phyloP scores from a whole-genome alignment of 2,113 vertebrate genomes.

The Baryphthengus martii region DNA sequence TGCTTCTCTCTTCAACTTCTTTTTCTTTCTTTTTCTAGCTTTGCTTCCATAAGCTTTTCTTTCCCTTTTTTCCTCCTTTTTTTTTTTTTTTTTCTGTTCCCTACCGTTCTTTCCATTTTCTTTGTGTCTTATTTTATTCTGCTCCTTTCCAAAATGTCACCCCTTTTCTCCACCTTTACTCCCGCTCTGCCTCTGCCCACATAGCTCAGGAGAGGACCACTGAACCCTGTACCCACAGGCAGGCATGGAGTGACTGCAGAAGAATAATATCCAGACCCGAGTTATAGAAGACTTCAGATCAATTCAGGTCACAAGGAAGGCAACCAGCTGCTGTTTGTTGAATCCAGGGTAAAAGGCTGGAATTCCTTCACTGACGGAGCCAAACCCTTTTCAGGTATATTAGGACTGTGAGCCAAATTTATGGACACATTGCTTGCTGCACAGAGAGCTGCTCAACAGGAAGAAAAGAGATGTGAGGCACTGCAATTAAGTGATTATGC shows the following conservation, averaged over 20 bases:
- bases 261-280: background rate
- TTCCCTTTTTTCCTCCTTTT: rapidly evolving
- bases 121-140: background rate
- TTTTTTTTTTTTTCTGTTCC: background rate
- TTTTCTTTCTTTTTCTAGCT: background rate
- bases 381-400: background rate
- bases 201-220: background rate
- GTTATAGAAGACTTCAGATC: background rate
- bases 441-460: background rate
- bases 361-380: background rate
- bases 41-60: background rate
- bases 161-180: background rate
- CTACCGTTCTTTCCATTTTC: background rate
- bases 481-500: slow-evolving; percentile 68
- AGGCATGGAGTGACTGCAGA: background rate
- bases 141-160: background rate
- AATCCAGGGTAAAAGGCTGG: background rate
- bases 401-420: background rate
- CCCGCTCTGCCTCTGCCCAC: background rate
- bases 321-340: background rate
- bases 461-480: slow-evolving; percentile 40
- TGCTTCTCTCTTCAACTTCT: background rate
- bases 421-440: background rate
- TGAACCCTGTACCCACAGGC: background rate
- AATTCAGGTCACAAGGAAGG: background rate